Evolutionary conservation across 2,888 invertebrate genomes (phyloP).

Genomic region (Hypselothyrea guttata): DNA sequence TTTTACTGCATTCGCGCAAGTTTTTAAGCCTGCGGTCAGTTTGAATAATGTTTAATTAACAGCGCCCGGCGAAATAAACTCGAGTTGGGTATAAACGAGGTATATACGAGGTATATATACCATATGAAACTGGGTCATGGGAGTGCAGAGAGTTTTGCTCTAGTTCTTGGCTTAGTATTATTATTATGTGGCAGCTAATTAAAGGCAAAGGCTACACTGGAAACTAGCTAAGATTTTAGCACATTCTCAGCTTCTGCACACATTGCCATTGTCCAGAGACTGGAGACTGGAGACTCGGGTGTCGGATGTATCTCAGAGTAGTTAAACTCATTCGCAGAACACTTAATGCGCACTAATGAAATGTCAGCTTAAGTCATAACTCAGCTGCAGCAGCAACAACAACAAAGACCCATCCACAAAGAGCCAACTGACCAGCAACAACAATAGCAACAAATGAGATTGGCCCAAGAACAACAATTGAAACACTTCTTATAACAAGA

Average conservation of each 20-base stretch:
- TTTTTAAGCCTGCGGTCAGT: constrained; percentile 55
- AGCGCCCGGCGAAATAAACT: constrained; percentile 15
- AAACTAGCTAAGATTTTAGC: constrained; percentile 18
- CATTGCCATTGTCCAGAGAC: constrained; percentile 12
- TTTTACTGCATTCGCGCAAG: constrained; percentile 38
- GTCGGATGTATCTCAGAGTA: constrained; percentile 36
- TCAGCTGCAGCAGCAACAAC: constrained; percentile 64
- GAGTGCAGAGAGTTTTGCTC: constrained; percentile 24
- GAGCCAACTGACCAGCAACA: constrained; percentile 3
- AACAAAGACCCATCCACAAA: constrained; percentile 20
- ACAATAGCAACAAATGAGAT: constrained; percentile 29
- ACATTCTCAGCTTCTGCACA: not conserved
- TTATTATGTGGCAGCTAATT: constrained; percentile 54
- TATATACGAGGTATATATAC: constrained; percentile 6
- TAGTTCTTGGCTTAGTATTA: constrained; percentile 32
- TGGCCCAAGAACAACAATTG: constrained; percentile 21
- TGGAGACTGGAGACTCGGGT: too few relatives aligned
- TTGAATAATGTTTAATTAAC: constrained; percentile 70
- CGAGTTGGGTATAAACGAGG: not conserved
- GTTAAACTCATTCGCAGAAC: constrained; percentile 73
- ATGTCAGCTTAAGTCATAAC: constrained; percentile 81
- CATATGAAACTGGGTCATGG: constrained; percentile 55
- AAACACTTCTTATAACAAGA: constrained; percentile 50
- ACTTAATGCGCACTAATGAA: constrained; percentile 80
- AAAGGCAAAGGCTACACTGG: constrained; percentile 38